Evolutionary conservation across 2,113 vertebrate genomes (phyloP).

Genomic region (Formicarius rufipectus): DNA sequence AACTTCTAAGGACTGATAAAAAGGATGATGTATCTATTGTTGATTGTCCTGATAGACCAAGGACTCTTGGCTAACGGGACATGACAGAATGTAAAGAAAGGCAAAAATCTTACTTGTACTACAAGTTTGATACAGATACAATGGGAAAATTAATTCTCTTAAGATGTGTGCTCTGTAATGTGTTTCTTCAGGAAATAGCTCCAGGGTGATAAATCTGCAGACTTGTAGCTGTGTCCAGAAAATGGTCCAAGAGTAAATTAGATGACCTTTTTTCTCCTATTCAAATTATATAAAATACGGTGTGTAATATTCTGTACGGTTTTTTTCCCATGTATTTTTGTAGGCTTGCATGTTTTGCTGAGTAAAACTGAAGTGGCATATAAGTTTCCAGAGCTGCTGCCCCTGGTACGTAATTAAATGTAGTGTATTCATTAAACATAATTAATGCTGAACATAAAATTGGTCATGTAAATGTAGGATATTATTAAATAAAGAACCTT

Average conservation of each 20-base stretch:
- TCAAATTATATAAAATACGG: not conserved
- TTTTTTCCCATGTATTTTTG: not conserved
- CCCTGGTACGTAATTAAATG: constrained; percentile 83
- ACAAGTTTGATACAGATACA: not conserved
- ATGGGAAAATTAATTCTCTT: not conserved
- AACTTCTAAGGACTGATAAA: not conserved
- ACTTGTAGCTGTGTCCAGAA: not conserved
- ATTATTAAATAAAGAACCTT: not conserved
- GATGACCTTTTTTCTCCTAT: not conserved
- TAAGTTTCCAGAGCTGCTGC: constrained; percentile 91
- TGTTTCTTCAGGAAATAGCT: not conserved
- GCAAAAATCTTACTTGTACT: not conserved
- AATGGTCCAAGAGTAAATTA: not conserved
- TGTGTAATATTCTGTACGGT: not conserved
- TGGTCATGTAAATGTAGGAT: not conserved
- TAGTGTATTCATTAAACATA: not conserved
- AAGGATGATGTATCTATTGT: not conserved
- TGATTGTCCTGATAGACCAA: not conserved
- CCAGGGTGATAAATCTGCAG: not conserved
- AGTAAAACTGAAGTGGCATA: constrained; percentile 94
- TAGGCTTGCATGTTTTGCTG: constrained; percentile 93
- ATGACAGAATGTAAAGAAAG: not conserved
- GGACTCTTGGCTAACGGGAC: not conserved
- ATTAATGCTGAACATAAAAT: not conserved
- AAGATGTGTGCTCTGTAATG: not conserved